Percentiles rank a stretch among this genome's conserved stretches.
These are phyloP conservation scores for Drosophila subquinaria DNA, from an alignment of 2,888 invertebrate genomes.

Conservation along the genomic window DNA sequence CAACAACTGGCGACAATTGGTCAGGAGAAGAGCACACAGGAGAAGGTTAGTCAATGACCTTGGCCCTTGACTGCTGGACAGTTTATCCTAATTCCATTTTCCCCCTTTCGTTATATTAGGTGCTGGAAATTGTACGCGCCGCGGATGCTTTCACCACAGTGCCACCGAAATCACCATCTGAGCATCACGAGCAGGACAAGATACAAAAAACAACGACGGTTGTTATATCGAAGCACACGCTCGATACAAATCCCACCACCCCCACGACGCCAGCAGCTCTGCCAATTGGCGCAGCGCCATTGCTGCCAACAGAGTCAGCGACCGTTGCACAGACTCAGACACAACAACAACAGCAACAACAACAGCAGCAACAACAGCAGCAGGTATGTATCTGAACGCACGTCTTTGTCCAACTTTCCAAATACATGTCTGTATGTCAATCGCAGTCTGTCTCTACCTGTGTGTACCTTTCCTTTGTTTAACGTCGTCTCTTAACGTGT, in stretches of 20 bases:
- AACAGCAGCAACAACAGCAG: constrained; percentile 70
- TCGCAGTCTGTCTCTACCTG: constrained; percentile 30
- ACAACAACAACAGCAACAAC: constrained; percentile 52
- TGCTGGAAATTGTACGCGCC: constrained; percentile 95
- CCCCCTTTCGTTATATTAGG: constrained; percentile 86
- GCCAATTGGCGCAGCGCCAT: constrained; percentile 39
- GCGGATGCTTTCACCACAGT: constrained; percentile 87
- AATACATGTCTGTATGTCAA: constrained; percentile 35
- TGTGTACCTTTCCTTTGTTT: constrained; percentile 29
- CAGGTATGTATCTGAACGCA: constrained; percentile 77
- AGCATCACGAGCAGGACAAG: constrained; percentile 87
- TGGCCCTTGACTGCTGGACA: constrained; percentile 26
- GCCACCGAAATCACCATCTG: constrained; percentile 91
- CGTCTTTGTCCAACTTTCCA: constrained; percentile 53
- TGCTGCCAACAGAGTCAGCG: constrained; percentile 40
- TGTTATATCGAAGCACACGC: constrained; percentile 96
- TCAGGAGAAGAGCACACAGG: constrained; percentile 93
- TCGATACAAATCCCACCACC: constrained; percentile 87
- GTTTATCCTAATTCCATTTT: not conserved
- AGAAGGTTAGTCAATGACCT: constrained; percentile 87
- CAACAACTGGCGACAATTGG: constrained; percentile 86
- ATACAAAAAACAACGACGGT: constrained; percentile 95
- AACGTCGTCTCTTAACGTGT: constrained; percentile 34
- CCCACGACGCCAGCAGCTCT: constrained; percentile 75
- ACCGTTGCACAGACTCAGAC: constrained; percentile 58